Conservation (phyloP, 37 sponge, comb jelly and placozoan species). For the Ephydatia muelleri region DNA sequence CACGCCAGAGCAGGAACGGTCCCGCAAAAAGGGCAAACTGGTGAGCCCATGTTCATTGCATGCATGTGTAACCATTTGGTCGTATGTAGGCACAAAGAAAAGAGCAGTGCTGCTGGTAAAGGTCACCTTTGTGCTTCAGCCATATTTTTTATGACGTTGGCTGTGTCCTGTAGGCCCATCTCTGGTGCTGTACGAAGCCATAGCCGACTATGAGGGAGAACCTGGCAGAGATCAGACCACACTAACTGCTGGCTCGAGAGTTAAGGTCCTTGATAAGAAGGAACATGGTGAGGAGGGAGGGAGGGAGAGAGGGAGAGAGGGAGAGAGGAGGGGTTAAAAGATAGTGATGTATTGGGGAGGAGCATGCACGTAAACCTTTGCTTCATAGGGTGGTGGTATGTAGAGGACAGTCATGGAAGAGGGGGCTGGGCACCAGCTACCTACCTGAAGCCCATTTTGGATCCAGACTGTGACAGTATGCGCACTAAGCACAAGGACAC, state of each 20-base stretch:
- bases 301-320: background rate
- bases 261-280: slow-evolving; percentile 48
- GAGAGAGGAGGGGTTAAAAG: background rate
- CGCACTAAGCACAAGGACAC: background rate
- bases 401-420: slow-evolving; percentile 40
- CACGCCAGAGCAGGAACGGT: slow-evolving; percentile 28
- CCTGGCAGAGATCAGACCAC: slow-evolving; percentile 16
- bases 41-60: slow-evolving; percentile 4
- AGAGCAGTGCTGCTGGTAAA: background rate
- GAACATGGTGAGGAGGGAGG: slow-evolving; percentile 28
- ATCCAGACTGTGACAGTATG: slow-evolving; percentile 1
- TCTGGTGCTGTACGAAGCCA: slow-evolving; percentile 30
- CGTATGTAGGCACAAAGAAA: background rate
- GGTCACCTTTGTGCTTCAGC: background rate
- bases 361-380: background rate
- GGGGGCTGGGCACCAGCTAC: slow-evolving; percentile 58
- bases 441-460: slow-evolving; percentile 21
- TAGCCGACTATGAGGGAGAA: slow-evolving; percentile 9
- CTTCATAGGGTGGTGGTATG: slow-evolving; percentile 61
- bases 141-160: background rate
- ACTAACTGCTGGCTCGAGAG: slow-evolving; percentile 19
- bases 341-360: background rate
- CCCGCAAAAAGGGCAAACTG: slow-evolving; percentile 53
- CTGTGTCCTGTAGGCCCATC: background rate
- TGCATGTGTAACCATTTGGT: too few species aligned